Base-by-base conservation (phyloP, 2,797 vertebrate genomes). In the Orientallactaga sibirica region DNA sequence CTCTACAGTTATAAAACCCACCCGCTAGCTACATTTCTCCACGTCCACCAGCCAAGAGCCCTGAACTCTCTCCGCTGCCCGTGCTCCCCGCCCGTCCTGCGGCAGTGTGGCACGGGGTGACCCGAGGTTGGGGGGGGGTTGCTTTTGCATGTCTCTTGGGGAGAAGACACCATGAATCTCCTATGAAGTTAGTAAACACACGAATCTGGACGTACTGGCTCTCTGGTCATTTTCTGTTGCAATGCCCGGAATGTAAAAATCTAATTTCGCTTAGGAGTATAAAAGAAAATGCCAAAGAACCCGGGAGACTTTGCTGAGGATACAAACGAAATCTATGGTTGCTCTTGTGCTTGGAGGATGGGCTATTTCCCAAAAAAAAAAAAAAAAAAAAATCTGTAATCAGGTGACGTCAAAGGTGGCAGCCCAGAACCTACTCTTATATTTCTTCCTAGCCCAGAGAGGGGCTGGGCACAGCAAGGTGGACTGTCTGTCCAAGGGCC, bases 311-410 rank as follows among this genome's bases (percentile, higher is more conserved):
- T 3, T 20, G 52, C 70, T 33, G 7, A n/a, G 75, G 77, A 62
- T 75, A 43, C 33, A 14, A 19, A 58, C 15, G 9, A 16, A 29
- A 64, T 6, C 76, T 10, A 20, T 0, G 14, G 64, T 1, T 12
- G 4, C 29, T 11, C 22, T 10, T 81, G 92, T 90, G 92, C 97
- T 93, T 79, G 2, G 52, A 33, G 37, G 67, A 48, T 33, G 16
- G 74, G 37, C 37, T 58, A 58, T 8, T 41, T 64, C 62, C 20
- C 48, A 48, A 48, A 48, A 48, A 48, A 48, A 8, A 48, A 48
- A 43, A 43, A 43, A 70, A 18, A 5, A 18, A 55, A 58, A 74
- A 66, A n/a, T n/a, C 41, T 10, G 5, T 22, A 88, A 29, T 22
- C 75, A 70, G 76, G 52, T 55, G 41, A 70, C 37, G 64, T 41